These are phyloP conservation scores for Drosophila punjabiensis DNA, from an alignment of 1,140 invertebrate species.

Conservation along the genomic window DNA sequence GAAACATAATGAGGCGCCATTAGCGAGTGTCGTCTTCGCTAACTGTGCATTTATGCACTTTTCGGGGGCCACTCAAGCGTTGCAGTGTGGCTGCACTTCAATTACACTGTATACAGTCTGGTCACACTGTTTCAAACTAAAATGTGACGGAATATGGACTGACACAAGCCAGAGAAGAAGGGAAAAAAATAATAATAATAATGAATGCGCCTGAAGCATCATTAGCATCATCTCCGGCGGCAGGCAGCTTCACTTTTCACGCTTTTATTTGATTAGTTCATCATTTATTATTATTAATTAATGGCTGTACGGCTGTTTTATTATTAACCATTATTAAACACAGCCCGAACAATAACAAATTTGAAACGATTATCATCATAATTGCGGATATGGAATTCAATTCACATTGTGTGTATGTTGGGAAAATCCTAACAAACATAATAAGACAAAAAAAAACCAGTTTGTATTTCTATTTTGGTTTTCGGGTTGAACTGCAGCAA, in stretches of 20 bases:
- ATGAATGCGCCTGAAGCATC: constrained; percentile 43
- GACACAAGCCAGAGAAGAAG: not conserved
- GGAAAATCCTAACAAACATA: constrained; percentile 51
- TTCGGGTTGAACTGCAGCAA: constrained; percentile 53
- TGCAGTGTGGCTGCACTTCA: constrained; percentile 11
- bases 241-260: constrained; percentile 69
- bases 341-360: constrained; percentile 47
- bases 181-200: not conserved
- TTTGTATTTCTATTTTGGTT: constrained; percentile 22
- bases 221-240: constrained; percentile 11
- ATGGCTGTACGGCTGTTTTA: constrained; percentile 41
- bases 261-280: constrained; percentile 81
- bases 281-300: constrained; percentile 82
- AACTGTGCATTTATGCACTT: constrained; percentile 71
- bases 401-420: constrained; percentile 17
- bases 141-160: not conserved
- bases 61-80: constrained; percentile 63
- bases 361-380: constrained; percentile 69
- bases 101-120: not conserved
- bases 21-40: constrained; percentile 57
- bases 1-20: constrained; percentile 78
- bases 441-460: constrained; percentile 30
- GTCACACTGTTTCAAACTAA: constrained; percentile 11
- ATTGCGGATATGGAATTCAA: constrained; percentile 71
- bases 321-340: constrained; percentile 44